phyloP scores from a whole-genome alignment of 2,888 invertebrate genomes.

The Molanna angustata region DNA sequence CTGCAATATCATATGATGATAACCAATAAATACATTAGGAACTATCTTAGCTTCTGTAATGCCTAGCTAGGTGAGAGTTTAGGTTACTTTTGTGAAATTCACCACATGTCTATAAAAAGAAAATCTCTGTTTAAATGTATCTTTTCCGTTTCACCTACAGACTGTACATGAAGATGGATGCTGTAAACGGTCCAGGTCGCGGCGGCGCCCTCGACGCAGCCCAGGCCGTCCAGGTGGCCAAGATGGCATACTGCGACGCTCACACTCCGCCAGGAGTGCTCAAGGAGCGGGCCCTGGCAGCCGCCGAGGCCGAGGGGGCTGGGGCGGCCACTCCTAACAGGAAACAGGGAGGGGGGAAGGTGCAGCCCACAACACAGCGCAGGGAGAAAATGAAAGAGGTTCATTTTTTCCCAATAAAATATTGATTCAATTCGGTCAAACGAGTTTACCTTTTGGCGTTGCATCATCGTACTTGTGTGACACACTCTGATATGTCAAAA shows the following conservation, averaged over 20 bases:
- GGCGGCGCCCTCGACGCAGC: slow-evolving; percentile 54
- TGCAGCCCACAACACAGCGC: slow-evolving; percentile 61
- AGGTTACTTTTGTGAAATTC: no score
- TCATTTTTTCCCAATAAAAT: no score
- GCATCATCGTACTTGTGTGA: no score
- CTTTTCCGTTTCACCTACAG: no score
- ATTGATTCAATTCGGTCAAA: no score
- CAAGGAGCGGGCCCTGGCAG: slow-evolving; percentile 11
- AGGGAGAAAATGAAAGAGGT: slow-evolving; percentile 80
- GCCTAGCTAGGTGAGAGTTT: no score
- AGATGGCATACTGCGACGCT: slow-evolving; percentile 94
- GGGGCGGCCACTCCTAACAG: slow-evolving; percentile 9
- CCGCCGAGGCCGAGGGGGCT: no score
- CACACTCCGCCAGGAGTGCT: slow-evolving; percentile 77
- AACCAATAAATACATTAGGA: neutral
- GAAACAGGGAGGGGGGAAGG: slow-evolving; percentile 9
- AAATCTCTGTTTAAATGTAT: no score
- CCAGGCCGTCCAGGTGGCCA: slow-evolving; percentile 82
- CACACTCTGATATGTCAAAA: no score
- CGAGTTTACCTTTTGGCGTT: no score
- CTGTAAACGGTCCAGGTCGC: slow-evolving; percentile 63
- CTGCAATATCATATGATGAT: neutral
- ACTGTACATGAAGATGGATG: slow-evolving; percentile 96
- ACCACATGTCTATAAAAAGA: no score
- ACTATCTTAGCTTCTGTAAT: no score